A percentile compares a stretch with the other conserved stretches of the same genome.
phyloP scores from a whole-genome alignment of 64 coral and sea anemone genomes.

The Astreopora myriophthalma region DNA sequence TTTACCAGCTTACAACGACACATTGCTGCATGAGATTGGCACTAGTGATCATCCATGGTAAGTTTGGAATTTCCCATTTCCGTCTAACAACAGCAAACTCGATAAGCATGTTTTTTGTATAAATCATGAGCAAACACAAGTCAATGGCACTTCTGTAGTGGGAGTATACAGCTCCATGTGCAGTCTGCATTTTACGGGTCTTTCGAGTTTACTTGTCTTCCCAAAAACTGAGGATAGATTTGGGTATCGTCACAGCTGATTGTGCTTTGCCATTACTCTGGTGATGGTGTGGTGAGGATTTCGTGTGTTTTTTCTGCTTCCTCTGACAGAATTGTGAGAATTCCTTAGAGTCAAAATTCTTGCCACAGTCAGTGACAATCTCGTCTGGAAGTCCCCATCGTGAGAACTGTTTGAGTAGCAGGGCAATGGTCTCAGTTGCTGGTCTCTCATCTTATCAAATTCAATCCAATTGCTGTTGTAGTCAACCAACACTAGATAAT shows the following conservation, averaged over 20 bases:
- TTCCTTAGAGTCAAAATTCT: neutral
- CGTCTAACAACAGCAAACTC: no score
- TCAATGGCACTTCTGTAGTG: no score
- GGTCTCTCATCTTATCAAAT: neutral
- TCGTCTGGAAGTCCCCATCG: neutral
- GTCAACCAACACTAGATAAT: neutral
- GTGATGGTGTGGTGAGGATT: neutral
- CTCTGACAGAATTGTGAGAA: slow-evolving; percentile 25
- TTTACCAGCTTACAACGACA: no score
- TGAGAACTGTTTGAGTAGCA: neutral
- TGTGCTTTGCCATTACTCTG: neutral
- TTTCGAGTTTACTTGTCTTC: no score
- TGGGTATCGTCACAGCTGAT: slow-evolving; percentile 8
- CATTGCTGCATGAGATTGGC: no score
- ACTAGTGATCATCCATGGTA: no score
- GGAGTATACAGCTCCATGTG: no score
- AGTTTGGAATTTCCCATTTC: no score
- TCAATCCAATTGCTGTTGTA: neutral
- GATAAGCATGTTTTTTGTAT: no score
- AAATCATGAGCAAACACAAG: no score
- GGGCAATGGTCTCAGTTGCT: neutral
- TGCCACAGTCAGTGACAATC: slow-evolving; percentile 8
- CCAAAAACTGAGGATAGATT: neutral
- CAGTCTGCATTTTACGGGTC: no score
- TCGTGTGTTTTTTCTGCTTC: slow-evolving; percentile 41